Conservation (phyloP, 2,888 invertebrate species). For the Zhuqinia jingwanae region DNA sequence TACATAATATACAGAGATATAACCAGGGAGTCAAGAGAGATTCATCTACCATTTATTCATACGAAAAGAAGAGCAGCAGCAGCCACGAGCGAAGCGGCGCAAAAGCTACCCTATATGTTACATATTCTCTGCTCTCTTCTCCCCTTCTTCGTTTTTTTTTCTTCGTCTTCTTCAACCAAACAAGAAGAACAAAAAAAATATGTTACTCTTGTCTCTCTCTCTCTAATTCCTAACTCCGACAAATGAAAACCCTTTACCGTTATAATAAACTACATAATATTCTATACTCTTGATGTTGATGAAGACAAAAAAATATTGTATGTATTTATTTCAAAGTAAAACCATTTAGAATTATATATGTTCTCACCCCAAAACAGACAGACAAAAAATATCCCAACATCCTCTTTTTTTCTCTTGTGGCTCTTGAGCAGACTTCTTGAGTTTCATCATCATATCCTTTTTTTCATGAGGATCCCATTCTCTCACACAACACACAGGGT, state of each 20-base stretch:
- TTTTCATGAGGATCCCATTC: constrained; percentile 26
- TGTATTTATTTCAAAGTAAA: constrained; percentile 11
- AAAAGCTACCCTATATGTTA: not conserved
- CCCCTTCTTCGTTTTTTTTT: too few species aligned
- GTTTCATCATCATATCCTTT: constrained; percentile 33
- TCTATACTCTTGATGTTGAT: not conserved
- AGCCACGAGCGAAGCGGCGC: constrained; percentile 33
- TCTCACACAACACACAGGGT: constrained; percentile 26
- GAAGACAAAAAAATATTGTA: not conserved
- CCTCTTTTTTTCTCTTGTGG: constrained; percentile 22
- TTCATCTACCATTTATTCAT: constrained; percentile 13
- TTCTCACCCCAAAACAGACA: constrained; percentile 61
- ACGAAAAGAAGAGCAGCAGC: not conserved
- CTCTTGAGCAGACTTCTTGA: constrained; percentile 2
- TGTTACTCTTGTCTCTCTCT: not conserved
- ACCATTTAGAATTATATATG: constrained; percentile 46
- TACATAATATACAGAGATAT: not conserved
- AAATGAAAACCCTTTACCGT: constrained; percentile 9
- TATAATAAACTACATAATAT: not conserved
- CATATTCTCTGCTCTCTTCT: not conserved
- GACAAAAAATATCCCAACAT: constrained; percentile 54
- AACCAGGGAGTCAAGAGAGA: constrained; percentile 3
- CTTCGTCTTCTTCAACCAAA: not conserved
- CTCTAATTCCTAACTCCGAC: not conserved
- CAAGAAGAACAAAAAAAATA: too few species aligned